These are phyloP conservation scores for Deladenus siricidicola DNA, from an alignment of 2,888 invertebrate genomes.

Conservation along the genomic window DNA sequence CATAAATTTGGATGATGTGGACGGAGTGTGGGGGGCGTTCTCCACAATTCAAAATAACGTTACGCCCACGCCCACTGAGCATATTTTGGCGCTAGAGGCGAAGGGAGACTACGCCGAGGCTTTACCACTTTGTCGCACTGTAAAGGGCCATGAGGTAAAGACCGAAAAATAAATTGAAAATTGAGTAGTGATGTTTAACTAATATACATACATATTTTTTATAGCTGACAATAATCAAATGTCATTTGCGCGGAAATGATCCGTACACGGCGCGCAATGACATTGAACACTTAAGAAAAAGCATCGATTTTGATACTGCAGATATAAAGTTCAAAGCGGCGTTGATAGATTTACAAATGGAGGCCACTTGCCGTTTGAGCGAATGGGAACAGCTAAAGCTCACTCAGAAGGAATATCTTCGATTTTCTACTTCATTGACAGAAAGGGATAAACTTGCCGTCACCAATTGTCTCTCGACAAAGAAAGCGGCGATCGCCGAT, in stretches of 20 bases:
- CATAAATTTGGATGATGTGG: constrained; percentile 1
- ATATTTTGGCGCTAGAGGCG: constrained; percentile 7
- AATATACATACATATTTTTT: no score
- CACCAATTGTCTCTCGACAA: no score
- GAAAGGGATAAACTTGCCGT: not conserved
- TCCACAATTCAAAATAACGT: constrained; percentile 1
- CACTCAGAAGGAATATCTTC: not conserved
- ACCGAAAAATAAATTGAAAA: not conserved
- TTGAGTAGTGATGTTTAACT: not conserved
- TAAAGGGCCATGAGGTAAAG: constrained; percentile 1
- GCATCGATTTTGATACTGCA: not conserved
- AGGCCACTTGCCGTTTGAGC: constrained; percentile 8
- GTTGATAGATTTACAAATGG: constrained; percentile 2
- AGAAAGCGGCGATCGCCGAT: not conserved
- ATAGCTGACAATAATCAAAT: constrained; percentile 7
- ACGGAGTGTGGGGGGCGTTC: constrained; percentile 9
- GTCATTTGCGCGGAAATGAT: constrained; percentile 4
- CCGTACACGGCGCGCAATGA: constrained; percentile 1
- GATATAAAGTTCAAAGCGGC: not conserved
- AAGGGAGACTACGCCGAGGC: constrained; percentile 1
- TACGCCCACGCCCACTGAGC: constrained; percentile 2
- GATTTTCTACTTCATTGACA: not conserved
- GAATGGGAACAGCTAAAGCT: constrained; percentile 11
- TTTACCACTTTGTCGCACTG: not conserved
- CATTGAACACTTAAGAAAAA: not conserved